Base-by-base conservation (phyloP, 2,797 vertebrate genomes). In the Tinamus major region DNA sequence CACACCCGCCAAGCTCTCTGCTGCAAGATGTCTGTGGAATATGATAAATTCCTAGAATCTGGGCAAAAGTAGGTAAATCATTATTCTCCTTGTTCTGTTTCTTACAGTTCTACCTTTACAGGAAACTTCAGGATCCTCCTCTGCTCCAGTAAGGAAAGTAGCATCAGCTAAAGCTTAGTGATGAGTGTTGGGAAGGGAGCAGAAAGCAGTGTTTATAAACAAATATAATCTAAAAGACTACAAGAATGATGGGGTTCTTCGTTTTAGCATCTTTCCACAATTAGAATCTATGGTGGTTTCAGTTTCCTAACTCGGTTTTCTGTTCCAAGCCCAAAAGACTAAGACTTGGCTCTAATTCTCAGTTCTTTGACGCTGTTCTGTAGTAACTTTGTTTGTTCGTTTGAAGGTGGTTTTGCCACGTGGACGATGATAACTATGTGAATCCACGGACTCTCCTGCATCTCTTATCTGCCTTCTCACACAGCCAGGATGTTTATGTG, bases 1-100 rank as follows among this genome's bases (percentile, higher is more conserved):
- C 99, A 99, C 94, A 99, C 98, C 2, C 98, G 99, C 20, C 99
- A 99, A 97, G 99, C 99, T 7, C 97, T 99, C 48, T 99, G 99
- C 97, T 99, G 99, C 97, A 99, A 99, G 98, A 99, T 99, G 99
- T 98, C 99, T 3, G 99, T 99, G 95, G 99, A 99, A 91, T 99
- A 99, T 1, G 99, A 99, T 96, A 99, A 99, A 91, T 99, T 99
- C 97, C 98, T 99, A 8, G 98, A 99, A 96, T 99, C 99, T 2
- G 98, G 98, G 89, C 99, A 98, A 89, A 99, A 99, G 99, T 99
- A 97, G 94, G 98, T 97, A 75, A 91, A 87, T 44, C 8, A 1
- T 71, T 93, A 61, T 92, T 95, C 63, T 27, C 39, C 71, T 55
- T 88, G 79, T n/a, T 70, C 48, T 24, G 70, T 53, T 91, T 79